phyloP scores from a whole-genome alignment of 2,113 vertebrate species.

The Oostethus manadensis region DNA sequence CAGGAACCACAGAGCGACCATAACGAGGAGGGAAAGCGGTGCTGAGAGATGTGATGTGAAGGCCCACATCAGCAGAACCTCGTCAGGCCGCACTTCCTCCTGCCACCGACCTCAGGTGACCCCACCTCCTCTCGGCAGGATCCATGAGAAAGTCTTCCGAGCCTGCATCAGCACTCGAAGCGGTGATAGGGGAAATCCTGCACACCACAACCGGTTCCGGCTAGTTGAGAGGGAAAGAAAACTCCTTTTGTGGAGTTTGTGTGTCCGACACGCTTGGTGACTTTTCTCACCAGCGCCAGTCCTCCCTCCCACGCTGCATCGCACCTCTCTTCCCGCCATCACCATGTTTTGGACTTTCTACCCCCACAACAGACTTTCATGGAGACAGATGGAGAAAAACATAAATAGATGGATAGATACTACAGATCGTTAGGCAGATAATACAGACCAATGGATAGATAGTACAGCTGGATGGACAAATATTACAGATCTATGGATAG shows the following conservation, averaged over 20 bases:
- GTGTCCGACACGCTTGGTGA: constrained; percentile 7
- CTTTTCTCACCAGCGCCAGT: constrained; percentile 13
- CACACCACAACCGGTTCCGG: constrained; percentile 16
- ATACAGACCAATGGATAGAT: no score
- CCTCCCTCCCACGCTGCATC: constrained; percentile 21
- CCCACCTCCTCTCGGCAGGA: constrained; percentile 42
- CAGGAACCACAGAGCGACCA: neutral
- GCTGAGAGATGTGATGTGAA: constrained; percentile 62
- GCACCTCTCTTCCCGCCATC: neutral
- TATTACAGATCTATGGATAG: neutral
- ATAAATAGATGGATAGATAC: neutral
- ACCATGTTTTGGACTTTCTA: no score
- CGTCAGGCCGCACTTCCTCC: constrained; percentile 49
- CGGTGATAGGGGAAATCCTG: constrained; percentile 24
- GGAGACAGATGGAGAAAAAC: neutral
- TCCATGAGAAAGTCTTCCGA: constrained; percentile 41
- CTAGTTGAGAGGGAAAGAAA: constrained; percentile 22
- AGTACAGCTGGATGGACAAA: no score
- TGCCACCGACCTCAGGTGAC: constrained; percentile 56
- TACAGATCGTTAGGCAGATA: no score
- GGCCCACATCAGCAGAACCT: constrained; percentile 56
- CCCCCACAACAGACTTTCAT: no score
- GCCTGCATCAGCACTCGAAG: constrained; percentile 27
- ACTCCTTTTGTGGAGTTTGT: constrained; percentile 33
- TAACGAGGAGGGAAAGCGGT: constrained; percentile 12